A percentile compares a stretch with the other conserved stretches of the same genome.
Conservation (phyloP, 1,140 invertebrate species). For the Archegozetes longisetosus region DNA sequence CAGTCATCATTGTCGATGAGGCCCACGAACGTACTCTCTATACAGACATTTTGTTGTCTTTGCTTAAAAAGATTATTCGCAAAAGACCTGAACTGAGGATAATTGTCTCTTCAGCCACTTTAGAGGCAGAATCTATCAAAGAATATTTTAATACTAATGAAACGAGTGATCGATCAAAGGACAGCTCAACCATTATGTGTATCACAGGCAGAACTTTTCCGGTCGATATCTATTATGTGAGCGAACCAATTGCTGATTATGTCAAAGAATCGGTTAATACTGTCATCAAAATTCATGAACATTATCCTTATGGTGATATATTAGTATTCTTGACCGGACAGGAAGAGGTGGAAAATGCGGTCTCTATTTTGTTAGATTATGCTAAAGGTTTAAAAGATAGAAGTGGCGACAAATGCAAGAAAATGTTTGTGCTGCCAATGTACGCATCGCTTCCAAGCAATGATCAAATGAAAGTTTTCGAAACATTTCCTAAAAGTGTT, state of each 20-base stretch:
- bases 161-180: conserved; percentile 31
- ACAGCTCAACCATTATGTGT: conserved; percentile 63
- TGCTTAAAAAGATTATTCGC: conserved; percentile 78
- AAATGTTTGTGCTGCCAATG: conserved; percentile 70
- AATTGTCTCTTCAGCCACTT: conserved; percentile 84
- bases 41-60: conserved; percentile 82
- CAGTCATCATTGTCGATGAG: conserved; percentile 85
- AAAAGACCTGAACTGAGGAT: conserved; percentile 61
- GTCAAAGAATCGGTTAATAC: conserved; percentile 70
- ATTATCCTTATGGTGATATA: conserved; percentile 66
- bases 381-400: conserved; percentile 20
- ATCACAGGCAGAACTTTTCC: conserved; percentile 77
- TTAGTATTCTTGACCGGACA: conserved; percentile 85
- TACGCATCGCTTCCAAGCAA: conserved; percentile 70
- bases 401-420: conserved; percentile 31
- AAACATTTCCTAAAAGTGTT: conserved; percentile 49
- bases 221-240: conserved; percentile 66
- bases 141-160: conserved; percentile 62
- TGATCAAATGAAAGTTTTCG: conserved; percentile 76
- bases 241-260: conserved; percentile 78
- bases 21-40: conserved; percentile 84
- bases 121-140: conserved; percentile 70
- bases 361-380: conserved; percentile 39
- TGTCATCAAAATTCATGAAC: conserved; percentile 70
- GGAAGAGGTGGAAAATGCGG: conserved; percentile 69